phyloP scores from a whole-genome alignment of 2,888 invertebrate species.

The Xanthia togata region DNA sequence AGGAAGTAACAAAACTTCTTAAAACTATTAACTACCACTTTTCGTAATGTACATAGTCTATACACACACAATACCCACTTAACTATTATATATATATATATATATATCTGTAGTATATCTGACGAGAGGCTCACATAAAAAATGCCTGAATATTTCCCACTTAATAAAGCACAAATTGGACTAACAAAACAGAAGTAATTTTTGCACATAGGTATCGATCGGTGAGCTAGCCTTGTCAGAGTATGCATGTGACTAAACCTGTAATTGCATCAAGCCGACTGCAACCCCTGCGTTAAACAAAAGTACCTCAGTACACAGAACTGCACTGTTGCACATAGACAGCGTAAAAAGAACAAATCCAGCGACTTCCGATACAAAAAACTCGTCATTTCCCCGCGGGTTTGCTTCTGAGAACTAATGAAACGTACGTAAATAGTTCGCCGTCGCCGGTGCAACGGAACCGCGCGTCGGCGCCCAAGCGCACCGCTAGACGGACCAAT shows the following conservation, averaged over 20 bases:
- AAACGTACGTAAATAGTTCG: constrained; percentile 87
- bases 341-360: constrained; percentile 80
- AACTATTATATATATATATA: constrained; percentile 13
- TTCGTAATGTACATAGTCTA: constrained; percentile 5
- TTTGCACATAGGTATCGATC: neutral
- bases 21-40: constrained; percentile 50
- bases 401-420: constrained; percentile 88
- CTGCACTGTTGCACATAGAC: constrained; percentile 68
- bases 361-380: constrained; percentile 88
- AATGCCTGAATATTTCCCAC: neutral
- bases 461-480: constrained; percentile 80
- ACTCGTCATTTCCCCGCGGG: constrained; percentile 82
- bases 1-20: constrained; percentile 53
- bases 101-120: too few relatives aligned
- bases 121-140: neutral
- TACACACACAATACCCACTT: neutral
- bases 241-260: constrained; percentile 3
- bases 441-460: constrained; percentile 76
- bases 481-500: constrained; percentile 76
- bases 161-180: neutral
- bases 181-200: neutral
- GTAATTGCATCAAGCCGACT: neutral
- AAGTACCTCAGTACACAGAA: constrained; percentile 65
- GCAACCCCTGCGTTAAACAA: constrained; percentile 39
- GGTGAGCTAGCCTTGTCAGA: neutral